Base-by-base conservation (phyloP, 2,113 vertebrate species). In the Elephantulus edwardii region DNA sequence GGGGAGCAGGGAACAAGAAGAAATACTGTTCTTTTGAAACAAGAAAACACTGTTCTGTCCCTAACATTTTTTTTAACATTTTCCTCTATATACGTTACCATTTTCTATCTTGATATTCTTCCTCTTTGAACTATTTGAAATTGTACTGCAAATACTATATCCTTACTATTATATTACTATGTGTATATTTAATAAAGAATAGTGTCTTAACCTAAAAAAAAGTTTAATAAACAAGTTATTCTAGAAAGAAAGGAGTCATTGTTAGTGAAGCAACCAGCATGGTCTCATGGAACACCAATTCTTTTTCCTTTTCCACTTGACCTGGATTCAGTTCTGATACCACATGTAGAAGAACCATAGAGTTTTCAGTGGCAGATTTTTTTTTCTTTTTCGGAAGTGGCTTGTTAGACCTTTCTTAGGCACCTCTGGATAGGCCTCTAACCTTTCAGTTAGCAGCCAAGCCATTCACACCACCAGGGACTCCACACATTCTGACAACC, bases 21-120 rank as follows among this genome's bases (percentile, higher is more conserved):
- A 38, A 83, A 19, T n/a, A n/a, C n/a, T n/a, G n/a, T n/a, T n/a
- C n/a, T n/a, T n/a, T 56, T 13, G 54, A 71, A 88, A 93, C 8
- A 78, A 75, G 90, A 83, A 58, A 48, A 74, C 8, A 42, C 77
- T 84, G 10, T 91, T 93, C n/a, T 66, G 14, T 26, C n/a, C 62
- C 78, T 28, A 20, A 42, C 24, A 72, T 88, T 11, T 89, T 86
- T n/a, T 85, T 28, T 28, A 30, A 60, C 6, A 60, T 9, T 3
- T 88, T 82, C n/a, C 60, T 48, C 7, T 78, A 0, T 87, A 79
- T 87, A 38, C 19, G 71, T 75, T 87, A 48, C 42, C n/a, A 68
- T 84, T 81, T 90, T 89, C 66, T 35, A n/a, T n/a, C 24, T 78
- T 60, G 24, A 56, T 13, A 56, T 28, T 66, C 48, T 83, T 70